Evolutionary conservation across 2,888 invertebrate species (phyloP).

Genomic region (Drosophila hamatofila): DNA sequence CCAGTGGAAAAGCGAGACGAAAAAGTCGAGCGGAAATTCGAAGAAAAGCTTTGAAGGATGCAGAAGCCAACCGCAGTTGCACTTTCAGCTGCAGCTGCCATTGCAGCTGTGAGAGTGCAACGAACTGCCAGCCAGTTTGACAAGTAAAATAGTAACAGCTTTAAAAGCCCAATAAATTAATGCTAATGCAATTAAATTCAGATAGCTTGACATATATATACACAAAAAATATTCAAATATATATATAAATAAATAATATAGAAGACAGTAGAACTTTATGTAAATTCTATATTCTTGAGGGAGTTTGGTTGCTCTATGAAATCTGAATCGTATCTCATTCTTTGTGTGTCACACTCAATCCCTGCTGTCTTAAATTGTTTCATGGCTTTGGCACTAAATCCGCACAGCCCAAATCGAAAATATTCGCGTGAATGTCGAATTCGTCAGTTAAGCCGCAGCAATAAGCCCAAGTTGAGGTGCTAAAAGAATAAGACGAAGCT

Average conservation of each 20-base stretch:
- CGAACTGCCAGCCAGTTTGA: constrained; percentile 54
- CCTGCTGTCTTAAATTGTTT: constrained; percentile 24
- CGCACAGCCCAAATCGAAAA: constrained; percentile 27
- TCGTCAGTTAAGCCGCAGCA: constrained; percentile 44
- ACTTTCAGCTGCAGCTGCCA: constrained; percentile 18
- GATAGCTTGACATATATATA: neutral
- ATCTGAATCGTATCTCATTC: neutral
- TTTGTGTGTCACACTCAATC: constrained; percentile 11
- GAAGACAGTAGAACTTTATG: neutral
- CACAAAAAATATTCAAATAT: neutral
- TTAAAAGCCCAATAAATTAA: constrained; percentile 28
- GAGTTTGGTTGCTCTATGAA: neutral
- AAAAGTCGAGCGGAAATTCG: constrained; percentile 69
- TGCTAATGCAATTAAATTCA: neutral
- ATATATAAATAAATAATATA: neutral
- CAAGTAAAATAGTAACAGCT: constrained; percentile 51
- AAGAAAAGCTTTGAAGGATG: constrained; percentile 46
- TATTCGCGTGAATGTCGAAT: constrained; percentile 45
- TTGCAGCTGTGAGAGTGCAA: constrained; percentile 45
- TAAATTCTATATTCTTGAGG: neutral
- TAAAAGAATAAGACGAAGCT: constrained; percentile 25
- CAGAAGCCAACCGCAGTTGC: constrained; percentile 30
- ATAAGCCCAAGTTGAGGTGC: constrained; percentile 42
- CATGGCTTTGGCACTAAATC: constrained; percentile 29
- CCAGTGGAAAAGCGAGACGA: constrained; percentile 54